These are phyloP conservation scores for Archocentrus centrarchus DNA, from an alignment of 2,113 vertebrate species.

Conservation along the genomic window DNA sequence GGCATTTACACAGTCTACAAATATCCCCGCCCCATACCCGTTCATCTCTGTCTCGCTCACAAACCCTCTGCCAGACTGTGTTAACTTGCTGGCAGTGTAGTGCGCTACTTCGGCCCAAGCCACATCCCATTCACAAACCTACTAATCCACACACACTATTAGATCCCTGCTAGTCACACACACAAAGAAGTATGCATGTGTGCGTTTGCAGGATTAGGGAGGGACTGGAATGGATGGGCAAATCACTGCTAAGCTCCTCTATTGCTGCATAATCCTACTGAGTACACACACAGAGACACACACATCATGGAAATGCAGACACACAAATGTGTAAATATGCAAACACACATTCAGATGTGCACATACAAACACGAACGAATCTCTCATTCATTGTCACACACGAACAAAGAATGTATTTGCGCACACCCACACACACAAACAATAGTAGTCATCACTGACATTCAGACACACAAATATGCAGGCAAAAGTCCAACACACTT, in stretches of 20 bases:
- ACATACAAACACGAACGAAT: not conserved
- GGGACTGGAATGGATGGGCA: conserved; percentile 73
- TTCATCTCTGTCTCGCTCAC: conserved; percentile 25
- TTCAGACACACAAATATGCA: conserved; percentile 31
- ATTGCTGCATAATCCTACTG: conserved; percentile 78
- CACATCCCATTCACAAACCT: conserved; percentile 77
- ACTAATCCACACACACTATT: conserved; percentile 72
- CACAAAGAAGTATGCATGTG: conserved; percentile 38
- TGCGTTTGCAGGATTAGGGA: conserved; percentile 68
- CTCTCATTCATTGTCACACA: conserved; percentile 22
- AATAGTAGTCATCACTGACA: conserved; percentile 27
- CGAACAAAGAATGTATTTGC: conserved; percentile 1
- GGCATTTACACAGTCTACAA: conserved; percentile 18
- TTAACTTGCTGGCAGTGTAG: conserved; percentile 58
- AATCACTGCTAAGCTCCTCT: conserved; percentile 79
- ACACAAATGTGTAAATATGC: conserved; percentile 39
- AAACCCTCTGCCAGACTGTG: conserved; percentile 46
- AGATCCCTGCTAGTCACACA: conserved; percentile 56
- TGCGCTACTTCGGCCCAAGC: conserved; percentile 54
- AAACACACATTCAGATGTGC: conserved; percentile 15
- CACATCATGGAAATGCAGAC: conserved; percentile 22
- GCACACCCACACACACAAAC: conserved; percentile 4
- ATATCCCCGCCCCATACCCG: not conserved
- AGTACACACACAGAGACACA: conserved; percentile 57
- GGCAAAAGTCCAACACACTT: conserved; percentile 43